Conservation (phyloP, 2,113 vertebrate genomes). For the Anthoscopus minutus region DNA sequence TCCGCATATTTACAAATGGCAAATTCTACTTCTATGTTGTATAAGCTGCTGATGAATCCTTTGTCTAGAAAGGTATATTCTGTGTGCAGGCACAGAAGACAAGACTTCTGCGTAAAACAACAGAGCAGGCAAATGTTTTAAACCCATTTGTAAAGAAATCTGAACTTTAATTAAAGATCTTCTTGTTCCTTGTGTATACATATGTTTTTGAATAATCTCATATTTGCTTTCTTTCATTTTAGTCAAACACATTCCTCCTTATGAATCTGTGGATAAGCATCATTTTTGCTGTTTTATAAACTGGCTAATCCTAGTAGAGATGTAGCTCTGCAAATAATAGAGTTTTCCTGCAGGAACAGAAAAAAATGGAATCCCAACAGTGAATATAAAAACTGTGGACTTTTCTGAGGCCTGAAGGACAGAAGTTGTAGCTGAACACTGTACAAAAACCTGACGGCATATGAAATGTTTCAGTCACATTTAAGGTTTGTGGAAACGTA, state of each 20-base stretch:
- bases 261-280: not conserved
- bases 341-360: not conserved
- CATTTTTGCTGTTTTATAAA: not conserved
- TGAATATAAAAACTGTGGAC: not conserved
- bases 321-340: not conserved
- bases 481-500: not conserved
- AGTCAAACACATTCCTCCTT: not conserved
- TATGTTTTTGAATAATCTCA: not conserved
- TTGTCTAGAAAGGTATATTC: not conserved
- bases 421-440: not conserved
- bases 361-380: not conserved
- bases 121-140: not conserved
- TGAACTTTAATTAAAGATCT: not conserved
- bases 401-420: not conserved
- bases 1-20: not conserved
- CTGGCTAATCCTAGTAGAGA: not conserved
- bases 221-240: not conserved
- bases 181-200: not conserved
- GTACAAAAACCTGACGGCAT: not conserved
- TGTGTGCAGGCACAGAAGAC: not conserved
- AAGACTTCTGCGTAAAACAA: not conserved
- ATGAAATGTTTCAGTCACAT: not conserved
- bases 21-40: not conserved
- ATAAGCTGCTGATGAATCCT: not conserved
- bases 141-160: not conserved